phyloP scores from a whole-genome alignment of 2,113 vertebrate species.

The Tapirus terrestris region DNA sequence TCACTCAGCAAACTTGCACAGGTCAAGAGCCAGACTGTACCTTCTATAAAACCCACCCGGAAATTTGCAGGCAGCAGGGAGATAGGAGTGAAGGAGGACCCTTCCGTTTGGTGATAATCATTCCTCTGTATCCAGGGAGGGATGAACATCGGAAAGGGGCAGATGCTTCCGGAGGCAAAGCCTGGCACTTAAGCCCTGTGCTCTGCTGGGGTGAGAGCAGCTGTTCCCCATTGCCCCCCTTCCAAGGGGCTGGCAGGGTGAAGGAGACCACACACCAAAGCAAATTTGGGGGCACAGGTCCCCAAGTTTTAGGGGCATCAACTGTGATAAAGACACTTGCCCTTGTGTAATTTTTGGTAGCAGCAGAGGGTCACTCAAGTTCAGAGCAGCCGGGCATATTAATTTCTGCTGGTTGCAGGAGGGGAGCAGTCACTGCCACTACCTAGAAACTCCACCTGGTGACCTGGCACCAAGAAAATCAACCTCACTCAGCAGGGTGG shows the following conservation, averaged over 20 bases:
- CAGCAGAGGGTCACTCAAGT: neutral
- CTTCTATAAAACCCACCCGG: neutral
- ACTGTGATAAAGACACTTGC: neutral
- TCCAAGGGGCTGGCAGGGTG: neutral
- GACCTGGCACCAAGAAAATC: constrained; percentile 40
- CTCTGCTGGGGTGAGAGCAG: neutral
- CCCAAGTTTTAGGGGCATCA: neutral
- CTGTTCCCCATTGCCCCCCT: neutral
- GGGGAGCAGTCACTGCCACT: neutral
- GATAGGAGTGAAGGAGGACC: neutral
- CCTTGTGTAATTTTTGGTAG: neutral
- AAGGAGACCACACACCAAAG: neutral
- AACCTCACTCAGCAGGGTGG: neutral
- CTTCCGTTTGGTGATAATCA: neutral
- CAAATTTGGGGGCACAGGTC: neutral
- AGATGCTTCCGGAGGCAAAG: neutral
- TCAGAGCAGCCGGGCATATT: neutral
- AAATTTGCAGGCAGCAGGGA: neutral
- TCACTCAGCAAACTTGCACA: neutral
- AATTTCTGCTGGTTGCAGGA: neutral
- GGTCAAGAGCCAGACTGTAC: neutral
- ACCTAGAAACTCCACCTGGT: constrained; percentile 14
- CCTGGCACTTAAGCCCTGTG: neutral
- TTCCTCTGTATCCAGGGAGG: neutral
- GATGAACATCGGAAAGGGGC: neutral